A percentile compares a stretch with the other conserved stretches of the same genome.
Evolutionary conservation across 2,113 vertebrate species (phyloP).

Genomic region (human): GRCh38 chr6:8875501-8876000

Average conservation of each 20-base stretch:
- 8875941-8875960: background rate
- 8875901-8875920: background rate
- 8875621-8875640: background rate
- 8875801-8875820: background rate
- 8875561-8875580: background rate
- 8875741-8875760: background rate
- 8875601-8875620: background rate
- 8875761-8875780: background rate
- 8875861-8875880: background rate
- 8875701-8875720: background rate
- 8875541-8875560: background rate
- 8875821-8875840: background rate
- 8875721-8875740: background rate
- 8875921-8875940: background rate
- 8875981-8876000: background rate
- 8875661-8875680: background rate
- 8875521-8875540: background rate
- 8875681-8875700: background rate
- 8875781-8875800: background rate
- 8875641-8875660: no score
- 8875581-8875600: background rate
- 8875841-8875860: background rate
- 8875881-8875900: no score
- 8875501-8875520: background rate
- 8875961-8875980: background rate